Conservation (phyloP, 53 echinoderm and acorn worm species). For the Luidia sarsii region DNA sequence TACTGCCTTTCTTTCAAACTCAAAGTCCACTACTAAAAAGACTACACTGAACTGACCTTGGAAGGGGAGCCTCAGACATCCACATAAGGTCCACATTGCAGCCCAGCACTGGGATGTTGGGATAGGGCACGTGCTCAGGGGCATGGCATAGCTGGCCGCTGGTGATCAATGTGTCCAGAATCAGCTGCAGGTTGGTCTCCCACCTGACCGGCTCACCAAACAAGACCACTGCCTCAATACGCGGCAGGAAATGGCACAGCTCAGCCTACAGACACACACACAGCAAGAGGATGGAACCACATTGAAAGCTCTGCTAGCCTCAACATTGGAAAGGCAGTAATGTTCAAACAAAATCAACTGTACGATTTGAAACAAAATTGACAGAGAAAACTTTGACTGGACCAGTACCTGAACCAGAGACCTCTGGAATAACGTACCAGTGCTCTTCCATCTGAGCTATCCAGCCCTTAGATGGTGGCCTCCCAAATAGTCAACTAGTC, state of each 20-base stretch:
- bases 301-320: too few species aligned
- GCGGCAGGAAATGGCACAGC: slow-evolving; percentile 54
- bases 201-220: slow-evolving; percentile 96
- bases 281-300: too few species aligned
- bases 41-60: slow-evolving; percentile 61
- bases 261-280: slow-evolving; percentile 39
- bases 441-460: too few species aligned
- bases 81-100: slow-evolving; percentile 97
- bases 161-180: slow-evolving; percentile 85
- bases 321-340: too few species aligned
- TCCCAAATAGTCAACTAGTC: too few species aligned
- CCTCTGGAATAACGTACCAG: too few species aligned
- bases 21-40: not conserved
- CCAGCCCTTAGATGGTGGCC: too few species aligned
- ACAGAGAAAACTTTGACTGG: too few species aligned
- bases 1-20: too few species aligned
- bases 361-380: too few species aligned
- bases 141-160: slow-evolving; percentile 69
- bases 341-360: too few species aligned
- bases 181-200: slow-evolving; percentile 93
- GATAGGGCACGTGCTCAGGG: slow-evolving; percentile 69
- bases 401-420: too few species aligned
- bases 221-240: slow-evolving; percentile 86
- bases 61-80: slow-evolving; percentile 94
- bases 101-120: slow-evolving; percentile 87